Evolutionary conservation across 2,888 invertebrate genomes (phyloP).

Genomic region (Sinopyrophorus schimmeli): DNA sequence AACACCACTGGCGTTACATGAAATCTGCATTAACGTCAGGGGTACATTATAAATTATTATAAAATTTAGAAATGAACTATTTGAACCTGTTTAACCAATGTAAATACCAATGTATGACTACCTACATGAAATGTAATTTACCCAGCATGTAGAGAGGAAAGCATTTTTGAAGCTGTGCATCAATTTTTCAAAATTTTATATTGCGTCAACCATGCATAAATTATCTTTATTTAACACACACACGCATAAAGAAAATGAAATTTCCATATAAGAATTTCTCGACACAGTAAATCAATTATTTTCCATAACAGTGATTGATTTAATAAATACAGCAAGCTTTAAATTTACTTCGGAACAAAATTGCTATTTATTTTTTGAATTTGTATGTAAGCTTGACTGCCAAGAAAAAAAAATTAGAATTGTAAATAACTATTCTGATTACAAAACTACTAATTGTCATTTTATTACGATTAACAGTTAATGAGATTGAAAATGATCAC

Average conservation of each 20-base stretch:
- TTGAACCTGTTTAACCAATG: constrained; percentile 38
- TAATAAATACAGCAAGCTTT: too few relatives aligned
- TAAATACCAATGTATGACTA: constrained; percentile 58
- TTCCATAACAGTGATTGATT: too few relatives aligned
- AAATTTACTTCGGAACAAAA: too few relatives aligned
- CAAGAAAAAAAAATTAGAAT: constrained; percentile 34
- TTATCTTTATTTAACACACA: too few relatives aligned
- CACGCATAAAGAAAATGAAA: too few relatives aligned
- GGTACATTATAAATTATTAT: constrained; percentile 16
- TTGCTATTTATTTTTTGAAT: too few relatives aligned
- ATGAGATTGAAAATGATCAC: constrained; percentile 14
- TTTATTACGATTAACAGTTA: constrained; percentile 25
- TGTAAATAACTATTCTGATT: constrained; percentile 51
- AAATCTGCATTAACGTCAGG: constrained; percentile 20
- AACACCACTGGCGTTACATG: constrained; percentile 17
- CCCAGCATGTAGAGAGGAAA: constrained; percentile 20
- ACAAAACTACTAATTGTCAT: constrained; percentile 41
- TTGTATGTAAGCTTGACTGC: constrained; percentile 33
- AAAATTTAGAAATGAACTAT: constrained; percentile 21
- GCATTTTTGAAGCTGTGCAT: constrained; percentile 23
- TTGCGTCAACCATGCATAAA: too few relatives aligned
- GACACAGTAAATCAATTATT: too few relatives aligned
- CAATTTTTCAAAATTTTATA: constrained; percentile 19
- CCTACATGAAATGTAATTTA: constrained; percentile 43
- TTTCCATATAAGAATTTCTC: too few relatives aligned